phyloP scores from a whole-genome alignment of 92 coral and sea anemone genomes.

The Epizoanthus scotinus region DNA sequence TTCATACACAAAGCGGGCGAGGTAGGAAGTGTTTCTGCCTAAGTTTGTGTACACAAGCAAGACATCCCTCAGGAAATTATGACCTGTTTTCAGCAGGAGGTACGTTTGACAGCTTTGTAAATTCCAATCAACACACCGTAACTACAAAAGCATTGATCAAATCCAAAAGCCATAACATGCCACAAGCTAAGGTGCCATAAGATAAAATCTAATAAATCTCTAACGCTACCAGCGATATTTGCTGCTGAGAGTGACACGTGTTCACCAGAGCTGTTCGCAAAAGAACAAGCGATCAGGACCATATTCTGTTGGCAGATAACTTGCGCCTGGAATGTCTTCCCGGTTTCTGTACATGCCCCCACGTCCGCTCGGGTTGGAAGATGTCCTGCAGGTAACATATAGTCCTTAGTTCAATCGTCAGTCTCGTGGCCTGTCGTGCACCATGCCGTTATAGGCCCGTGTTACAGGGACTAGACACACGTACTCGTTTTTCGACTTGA shows the following conservation, averaged over 20 bases:
- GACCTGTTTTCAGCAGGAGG: slow-evolving; percentile 25
- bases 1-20: slow-evolving; percentile 7
- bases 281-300: not conserved
- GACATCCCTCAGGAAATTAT: not conserved
- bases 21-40: not conserved
- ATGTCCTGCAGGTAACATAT: slow-evolving; percentile 35
- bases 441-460: not conserved
- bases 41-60: slow-evolving; percentile 27
- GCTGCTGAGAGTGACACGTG: not conserved
- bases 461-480: not conserved
- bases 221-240: not conserved
- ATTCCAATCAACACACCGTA: slow-evolving; percentile 32
- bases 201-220: not conserved
- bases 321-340: slow-evolving; percentile 14
- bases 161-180: not conserved
- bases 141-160: not conserved
- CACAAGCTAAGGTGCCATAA: not conserved
- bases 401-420: not conserved
- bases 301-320: slow-evolving; percentile 12
- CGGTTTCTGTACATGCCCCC: slow-evolving; percentile 19
- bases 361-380: slow-evolving; percentile 20
- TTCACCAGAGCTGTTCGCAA: not conserved
- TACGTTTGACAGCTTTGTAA: slow-evolving; percentile 35
- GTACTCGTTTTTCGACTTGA: not conserved
- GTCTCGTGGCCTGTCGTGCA: not conserved